phyloP scores from a whole-genome alignment of 2,888 invertebrate genomes.

The Drosophila mimica region DNA sequence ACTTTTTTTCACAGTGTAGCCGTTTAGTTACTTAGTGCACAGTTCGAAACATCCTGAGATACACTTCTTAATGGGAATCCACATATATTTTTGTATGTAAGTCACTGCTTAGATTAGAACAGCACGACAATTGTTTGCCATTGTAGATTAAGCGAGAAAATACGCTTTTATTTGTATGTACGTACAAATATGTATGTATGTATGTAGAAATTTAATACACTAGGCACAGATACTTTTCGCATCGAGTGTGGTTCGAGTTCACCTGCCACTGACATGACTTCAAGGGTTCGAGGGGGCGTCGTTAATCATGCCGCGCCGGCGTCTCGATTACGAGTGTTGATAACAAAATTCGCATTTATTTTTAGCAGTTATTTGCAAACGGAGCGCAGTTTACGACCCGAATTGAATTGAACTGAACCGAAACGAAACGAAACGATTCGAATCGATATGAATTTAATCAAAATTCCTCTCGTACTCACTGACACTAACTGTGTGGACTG shows the following conservation, averaged over 20 bases:
- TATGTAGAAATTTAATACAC: background rate
- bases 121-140: background rate
- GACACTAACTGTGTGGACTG: constrained; percentile 31
- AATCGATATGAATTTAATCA: constrained; percentile 9
- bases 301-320: constrained; percentile 65
- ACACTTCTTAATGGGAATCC: constrained; percentile 3
- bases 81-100: constrained; percentile 3
- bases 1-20: background rate
- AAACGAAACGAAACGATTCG: background rate
- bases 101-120: constrained; percentile 2
- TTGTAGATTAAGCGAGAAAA: background rate
- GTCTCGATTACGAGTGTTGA: constrained; percentile 64
- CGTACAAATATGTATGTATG: constrained; percentile 9
- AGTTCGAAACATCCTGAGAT: background rate
- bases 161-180: background rate
- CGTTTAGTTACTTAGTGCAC: background rate
- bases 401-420: constrained; percentile 31
- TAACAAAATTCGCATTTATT: constrained; percentile 64
- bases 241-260: constrained; percentile 35
- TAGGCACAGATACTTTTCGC: constrained; percentile 10
- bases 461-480: constrained; percentile 20
- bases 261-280: constrained; percentile 33
- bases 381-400: constrained; percentile 53
- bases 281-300: constrained; percentile 32
- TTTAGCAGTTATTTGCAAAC: constrained; percentile 54